phyloP scores from a whole-genome alignment of 2,888 invertebrate genomes.

The Clanis bilineata region DNA sequence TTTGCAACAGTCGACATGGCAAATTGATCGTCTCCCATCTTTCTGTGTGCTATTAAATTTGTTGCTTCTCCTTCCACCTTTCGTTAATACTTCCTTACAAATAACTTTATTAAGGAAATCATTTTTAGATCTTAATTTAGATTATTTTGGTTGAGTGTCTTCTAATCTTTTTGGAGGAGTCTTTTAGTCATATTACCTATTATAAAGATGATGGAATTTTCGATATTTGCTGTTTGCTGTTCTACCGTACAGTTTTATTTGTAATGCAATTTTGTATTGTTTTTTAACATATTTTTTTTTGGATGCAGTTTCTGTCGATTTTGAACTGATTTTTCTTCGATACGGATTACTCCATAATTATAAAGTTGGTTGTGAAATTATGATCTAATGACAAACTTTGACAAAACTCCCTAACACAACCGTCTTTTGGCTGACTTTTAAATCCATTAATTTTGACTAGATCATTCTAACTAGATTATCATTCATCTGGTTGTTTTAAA shows the following conservation, averaged over 20 bases:
- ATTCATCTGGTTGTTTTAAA: too few species aligned
- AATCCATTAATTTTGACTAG: too few species aligned
- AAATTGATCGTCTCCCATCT: conserved; percentile 33
- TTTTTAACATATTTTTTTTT: neutral
- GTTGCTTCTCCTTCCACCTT: conserved; percentile 18
- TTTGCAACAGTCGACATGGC: conserved; percentile 24
- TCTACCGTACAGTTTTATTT: too few species aligned
- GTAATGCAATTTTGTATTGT: neutral
- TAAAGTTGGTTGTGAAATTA: too few species aligned
- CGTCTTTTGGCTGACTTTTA: too few species aligned
- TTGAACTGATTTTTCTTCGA: too few species aligned
- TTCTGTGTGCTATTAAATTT: conserved; percentile 26
- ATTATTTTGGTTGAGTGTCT: neutral
- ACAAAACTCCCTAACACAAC: too few species aligned
- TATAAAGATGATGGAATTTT: neutral
- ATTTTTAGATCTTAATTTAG: conserved; percentile 2
- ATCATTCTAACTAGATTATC: too few species aligned
- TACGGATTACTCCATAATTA: too few species aligned
- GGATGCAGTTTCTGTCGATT: too few species aligned
- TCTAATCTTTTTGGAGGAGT: neutral
- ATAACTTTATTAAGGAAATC: neutral
- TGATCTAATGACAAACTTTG: too few species aligned
- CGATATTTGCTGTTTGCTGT: too few species aligned
- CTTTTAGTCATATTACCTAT: neutral
- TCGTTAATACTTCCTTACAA: neutral